Conservation (phyloP, 1,140 invertebrate genomes). For the Teleogryllus occipitalis region DNA sequence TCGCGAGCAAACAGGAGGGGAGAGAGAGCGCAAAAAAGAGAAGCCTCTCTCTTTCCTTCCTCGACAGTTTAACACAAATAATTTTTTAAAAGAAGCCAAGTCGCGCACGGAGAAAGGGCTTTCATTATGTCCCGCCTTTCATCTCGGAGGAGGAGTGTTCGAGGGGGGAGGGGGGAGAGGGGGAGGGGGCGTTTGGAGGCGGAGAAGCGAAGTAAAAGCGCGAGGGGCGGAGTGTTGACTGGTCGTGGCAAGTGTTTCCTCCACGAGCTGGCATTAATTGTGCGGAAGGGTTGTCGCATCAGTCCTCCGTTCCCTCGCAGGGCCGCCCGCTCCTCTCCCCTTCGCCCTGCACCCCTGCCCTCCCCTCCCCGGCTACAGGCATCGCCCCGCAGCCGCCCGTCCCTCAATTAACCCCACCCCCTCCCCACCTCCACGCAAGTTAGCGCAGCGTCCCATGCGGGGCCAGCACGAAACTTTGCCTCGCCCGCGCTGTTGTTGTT, state of each 20-base stretch:
- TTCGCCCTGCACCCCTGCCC: too few relatives aligned
- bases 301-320: too few relatives aligned
- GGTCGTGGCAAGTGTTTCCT: not conserved
- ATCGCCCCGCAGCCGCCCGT: too few relatives aligned
- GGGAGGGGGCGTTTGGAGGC: not conserved
- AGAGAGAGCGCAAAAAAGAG: not conserved
- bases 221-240: too few relatives aligned
- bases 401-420: too few relatives aligned
- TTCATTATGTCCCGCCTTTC: not conserved
- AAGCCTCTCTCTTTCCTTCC: not conserved
- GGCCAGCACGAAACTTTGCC: not conserved
- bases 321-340: too few relatives aligned
- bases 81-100: not conserved
- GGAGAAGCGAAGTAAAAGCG: not conserved
- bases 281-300: not conserved
- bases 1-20: not conserved
- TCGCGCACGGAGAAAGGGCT: not conserved
- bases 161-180: not conserved
- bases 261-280: not conserved
- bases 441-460: not conserved
- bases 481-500: not conserved
- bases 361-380: not conserved
- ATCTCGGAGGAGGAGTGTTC: not conserved
- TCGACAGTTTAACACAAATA: not conserved
- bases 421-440: not conserved